Percentiles rank a stretch among this genome's conserved stretches.
phyloP scores from a whole-genome alignment of 2,888 invertebrate genomes.

The Liodrosophila aerea region DNA sequence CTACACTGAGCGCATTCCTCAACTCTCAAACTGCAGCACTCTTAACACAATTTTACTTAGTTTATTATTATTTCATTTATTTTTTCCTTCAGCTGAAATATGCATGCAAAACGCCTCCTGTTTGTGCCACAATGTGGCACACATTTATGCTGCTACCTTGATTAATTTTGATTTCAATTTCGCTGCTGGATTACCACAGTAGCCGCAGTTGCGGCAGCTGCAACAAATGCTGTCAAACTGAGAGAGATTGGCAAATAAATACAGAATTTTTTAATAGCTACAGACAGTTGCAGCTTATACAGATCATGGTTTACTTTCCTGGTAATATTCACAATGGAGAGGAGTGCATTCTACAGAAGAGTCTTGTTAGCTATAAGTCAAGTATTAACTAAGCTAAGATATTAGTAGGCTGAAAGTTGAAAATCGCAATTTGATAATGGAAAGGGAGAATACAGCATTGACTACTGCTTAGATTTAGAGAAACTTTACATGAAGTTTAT shows the following conservation, averaged over 20 bases:
- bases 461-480: too few species aligned
- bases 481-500: too few species aligned
- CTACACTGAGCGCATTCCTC: slow-evolving; percentile 66
- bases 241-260: slow-evolving; percentile 14
- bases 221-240: slow-evolving; percentile 45
- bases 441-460: too few species aligned
- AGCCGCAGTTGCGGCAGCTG: slow-evolving; percentile 55
- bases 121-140: slow-evolving; percentile 15
- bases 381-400: too few species aligned
- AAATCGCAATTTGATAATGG: too few species aligned
- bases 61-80: not conserved
- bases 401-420: too few species aligned
- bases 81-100: slow-evolving; percentile 22
- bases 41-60: slow-evolving; percentile 16
- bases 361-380: too few species aligned
- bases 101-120: slow-evolving; percentile 49
- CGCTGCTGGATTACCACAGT: slow-evolving; percentile 49
- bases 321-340: too few species aligned
- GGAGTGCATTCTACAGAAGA: too few species aligned
- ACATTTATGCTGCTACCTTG: slow-evolving; percentile 36
- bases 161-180: slow-evolving; percentile 76
- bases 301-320: too few species aligned
- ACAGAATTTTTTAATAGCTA: too few species aligned
- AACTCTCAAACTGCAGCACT: slow-evolving; percentile 44
- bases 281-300: too few species aligned